Conservation (phyloP, 2,888 invertebrate species). For the Seira sanloemensis region DNA sequence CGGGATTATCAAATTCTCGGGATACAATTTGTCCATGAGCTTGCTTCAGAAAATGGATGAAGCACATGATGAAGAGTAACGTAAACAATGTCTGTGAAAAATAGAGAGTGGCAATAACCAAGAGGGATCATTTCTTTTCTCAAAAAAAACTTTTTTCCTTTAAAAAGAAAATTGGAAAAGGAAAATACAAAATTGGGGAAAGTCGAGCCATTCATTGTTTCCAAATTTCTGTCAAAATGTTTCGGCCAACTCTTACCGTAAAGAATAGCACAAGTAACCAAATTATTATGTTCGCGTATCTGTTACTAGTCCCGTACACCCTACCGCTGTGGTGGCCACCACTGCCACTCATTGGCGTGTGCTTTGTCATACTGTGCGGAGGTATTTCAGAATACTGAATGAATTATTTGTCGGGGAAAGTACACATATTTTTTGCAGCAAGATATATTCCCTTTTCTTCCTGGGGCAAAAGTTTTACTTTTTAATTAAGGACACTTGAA, state of each 20-base stretch:
- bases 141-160: neutral
- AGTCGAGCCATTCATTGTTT: conserved; percentile 29
- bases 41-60: conserved; percentile 67
- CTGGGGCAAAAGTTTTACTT: too few relatives aligned
- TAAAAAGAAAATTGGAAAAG: neutral
- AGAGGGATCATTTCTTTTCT: neutral
- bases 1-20: conserved; percentile 58
- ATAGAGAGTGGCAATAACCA: conserved; percentile 13
- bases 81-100: conserved; percentile 65
- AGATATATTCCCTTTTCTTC: neutral
- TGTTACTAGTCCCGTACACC: conserved; percentile 54
- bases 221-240: conserved; percentile 59
- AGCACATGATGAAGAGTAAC: conserved; percentile 66
- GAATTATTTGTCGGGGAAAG: neutral
- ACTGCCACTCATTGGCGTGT: conserved; percentile 31
- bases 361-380: conserved; percentile 38
- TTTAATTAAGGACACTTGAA: conserved; percentile 39
- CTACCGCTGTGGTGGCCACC: conserved; percentile 32
- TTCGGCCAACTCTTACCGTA: conserved; percentile 64
- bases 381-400: neutral
- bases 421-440: neutral
- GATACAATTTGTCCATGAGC: conserved; percentile 63
- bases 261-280: conserved; percentile 64
- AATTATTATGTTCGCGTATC: conserved; percentile 59
- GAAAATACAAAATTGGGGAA: neutral